These are phyloP conservation scores for Cercopithecus neglectus DNA, from an alignment of 2,797 vertebrate species.

Conservation along the genomic window DNA sequence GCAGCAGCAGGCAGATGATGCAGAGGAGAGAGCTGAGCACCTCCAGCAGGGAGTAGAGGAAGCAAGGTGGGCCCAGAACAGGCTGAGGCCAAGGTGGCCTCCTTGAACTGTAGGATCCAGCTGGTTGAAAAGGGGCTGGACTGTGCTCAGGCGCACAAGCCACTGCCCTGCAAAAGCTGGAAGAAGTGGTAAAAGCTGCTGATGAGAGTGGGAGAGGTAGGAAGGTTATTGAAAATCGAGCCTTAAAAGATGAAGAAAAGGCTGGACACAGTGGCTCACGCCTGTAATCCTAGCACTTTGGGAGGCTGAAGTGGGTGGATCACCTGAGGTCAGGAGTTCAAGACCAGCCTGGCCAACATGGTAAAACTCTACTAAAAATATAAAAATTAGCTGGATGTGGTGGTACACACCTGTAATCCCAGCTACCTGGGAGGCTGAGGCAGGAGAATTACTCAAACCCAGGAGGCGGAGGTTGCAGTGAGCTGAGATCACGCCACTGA, in stretches of 20 bases:
- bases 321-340: not conserved
- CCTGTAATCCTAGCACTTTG: not conserved
- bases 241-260: not conserved
- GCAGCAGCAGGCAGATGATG: constrained; percentile 84
- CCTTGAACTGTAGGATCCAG: not conserved
- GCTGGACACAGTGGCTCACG: not conserved
- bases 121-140: not conserved
- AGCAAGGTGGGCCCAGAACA: accelerated
- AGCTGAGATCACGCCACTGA: no score
- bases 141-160: not conserved
- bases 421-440: not conserved
- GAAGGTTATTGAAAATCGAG: not conserved
- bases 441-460: not conserved
- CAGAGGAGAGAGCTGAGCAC: not conserved
- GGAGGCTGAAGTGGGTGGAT: not conserved
- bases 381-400: not conserved
- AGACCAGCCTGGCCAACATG: not conserved
- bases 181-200: not conserved
- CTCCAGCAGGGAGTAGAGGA: not conserved
- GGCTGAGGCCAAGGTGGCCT: not conserved
- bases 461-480: no score
- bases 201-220: not conserved
- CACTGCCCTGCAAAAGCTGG: not conserved
- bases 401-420: not conserved
- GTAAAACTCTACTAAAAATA: not conserved